These are phyloP conservation scores for Polydrusus tereticollis DNA, from an alignment of 2,888 invertebrate genomes.

Conservation along the genomic window DNA sequence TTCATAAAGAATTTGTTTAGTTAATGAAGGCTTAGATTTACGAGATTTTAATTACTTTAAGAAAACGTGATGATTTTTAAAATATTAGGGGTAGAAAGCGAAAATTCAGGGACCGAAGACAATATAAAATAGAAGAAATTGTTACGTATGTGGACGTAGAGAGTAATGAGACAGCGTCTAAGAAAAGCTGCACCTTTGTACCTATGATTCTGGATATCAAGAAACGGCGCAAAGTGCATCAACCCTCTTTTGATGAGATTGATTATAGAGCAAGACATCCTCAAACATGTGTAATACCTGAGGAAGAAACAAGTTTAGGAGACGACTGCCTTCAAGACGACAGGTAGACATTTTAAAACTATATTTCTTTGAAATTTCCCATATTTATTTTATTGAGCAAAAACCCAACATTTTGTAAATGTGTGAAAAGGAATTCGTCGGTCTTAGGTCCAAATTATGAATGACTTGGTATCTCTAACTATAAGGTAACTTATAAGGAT, in stretches of 20 bases:
- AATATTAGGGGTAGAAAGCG: conserved; percentile 1
- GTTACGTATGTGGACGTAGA: neutral
- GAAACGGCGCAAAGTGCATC: neutral
- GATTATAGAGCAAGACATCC: neutral
- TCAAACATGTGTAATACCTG: neutral
- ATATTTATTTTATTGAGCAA: neutral
- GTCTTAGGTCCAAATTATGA: no score
- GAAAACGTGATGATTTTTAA: neutral
- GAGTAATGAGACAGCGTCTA: neutral
- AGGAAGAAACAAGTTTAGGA: conserved; percentile 1
- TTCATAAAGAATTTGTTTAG: no score
- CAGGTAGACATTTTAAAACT: neutral
- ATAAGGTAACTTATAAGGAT: no score
- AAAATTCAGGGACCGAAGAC: conserved; percentile 1
- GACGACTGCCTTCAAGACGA: neutral
- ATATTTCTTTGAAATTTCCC: no score
- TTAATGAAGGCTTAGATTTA: no score
- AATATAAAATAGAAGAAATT: neutral
- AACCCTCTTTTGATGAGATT: neutral
- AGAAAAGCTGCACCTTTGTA: neutral
- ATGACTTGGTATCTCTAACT: no score
- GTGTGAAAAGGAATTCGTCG: neutral
- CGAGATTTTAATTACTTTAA: no score
- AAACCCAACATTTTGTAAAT: no score
- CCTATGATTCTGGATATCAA: neutral